phyloP scores from a whole-genome alignment of 2,888 invertebrate species.

The Stenodema calcarata region DNA sequence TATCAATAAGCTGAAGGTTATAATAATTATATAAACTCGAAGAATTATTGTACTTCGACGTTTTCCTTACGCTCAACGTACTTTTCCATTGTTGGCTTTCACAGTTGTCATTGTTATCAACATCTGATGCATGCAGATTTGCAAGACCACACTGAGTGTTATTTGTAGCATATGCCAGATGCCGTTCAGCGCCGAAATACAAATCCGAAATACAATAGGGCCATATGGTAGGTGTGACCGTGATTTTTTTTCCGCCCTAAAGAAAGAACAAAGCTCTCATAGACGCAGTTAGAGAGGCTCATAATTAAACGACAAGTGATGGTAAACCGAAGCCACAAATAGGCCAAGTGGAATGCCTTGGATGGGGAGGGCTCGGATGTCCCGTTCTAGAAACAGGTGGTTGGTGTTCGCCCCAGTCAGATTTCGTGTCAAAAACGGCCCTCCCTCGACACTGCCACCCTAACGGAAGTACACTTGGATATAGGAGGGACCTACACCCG shows the following conservation, averaged over 20 bases:
- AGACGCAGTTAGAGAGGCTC: slow-evolving; percentile 1
- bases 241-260: neutral
- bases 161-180: neutral
- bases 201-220: slow-evolving; percentile 37
- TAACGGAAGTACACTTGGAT: neutral
- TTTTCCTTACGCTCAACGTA: too few species aligned
- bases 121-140: neutral
- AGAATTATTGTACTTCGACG: too few species aligned
- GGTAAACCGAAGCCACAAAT: slow-evolving; percentile 27
- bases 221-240: slow-evolving; percentile 21
- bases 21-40: too few species aligned
- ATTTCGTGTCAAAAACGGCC: neutral
- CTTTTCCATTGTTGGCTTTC: too few species aligned
- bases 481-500: neutral
- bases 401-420: neutral
- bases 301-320: neutral
- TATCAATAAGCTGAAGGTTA: too few species aligned
- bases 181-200: neutral
- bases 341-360: slow-evolving; percentile 46
- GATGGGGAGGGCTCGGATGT: slow-evolving; percentile 20
- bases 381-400: slow-evolving; percentile 31
- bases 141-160: neutral
- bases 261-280: neutral
- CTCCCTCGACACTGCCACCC: neutral
- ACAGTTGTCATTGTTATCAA: too few species aligned